Base-by-base conservation (phyloP, 2,113 vertebrate genomes). In the Cynocephalus volans region DNA sequence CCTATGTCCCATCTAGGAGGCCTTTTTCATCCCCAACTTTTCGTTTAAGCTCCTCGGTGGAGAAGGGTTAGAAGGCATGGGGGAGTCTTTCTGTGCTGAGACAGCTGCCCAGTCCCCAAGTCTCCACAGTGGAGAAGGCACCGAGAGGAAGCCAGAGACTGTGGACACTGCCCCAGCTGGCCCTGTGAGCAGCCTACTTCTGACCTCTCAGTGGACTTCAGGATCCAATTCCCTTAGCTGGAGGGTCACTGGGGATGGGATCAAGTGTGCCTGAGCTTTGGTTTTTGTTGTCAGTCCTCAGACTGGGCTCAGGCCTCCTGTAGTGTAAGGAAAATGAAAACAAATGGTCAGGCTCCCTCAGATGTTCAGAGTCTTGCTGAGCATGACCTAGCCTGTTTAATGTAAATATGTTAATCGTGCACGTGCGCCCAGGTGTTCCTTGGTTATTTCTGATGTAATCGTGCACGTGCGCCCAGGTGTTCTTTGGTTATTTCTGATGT, bases 111-210 rank as follows among this genome's bases (percentile, higher is more conserved):
- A 0, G n/a, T 45, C 50, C 36, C 48, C 45, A 41, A 60, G 36
- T 1, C 21, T 12, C 6, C 28, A 18, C 36, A 31, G 33, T 3
- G 48, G 56, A 50, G 36, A n/a, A 8, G n/a, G 67, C 4, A 5
- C 19, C 1, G 0, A 58, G 11, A 45, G 13, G 23, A 33, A 8
- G 52, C 60, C 11, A n/a, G 52, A 72, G 48, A 60, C 33, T 5
- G 26, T 41, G 45, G 69, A 36, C 67, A 15, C 45, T 6, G 52
- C 62, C 82, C 76, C 33, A 4, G 14, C 52, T 11, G 21, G 26
- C 60, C 60, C 64, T 41, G 17, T n/a, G 9, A 70, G 28, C 1
- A 0, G n/a, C 19, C 87, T 41, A 5, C 24, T 10, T 13, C 54
- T 79, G 33, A 64, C 79, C n/a, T 89, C 50, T 69, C 14, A 11